phyloP scores from a whole-genome alignment of 2,113 vertebrate species.

The Daboia siamensis region DNA sequence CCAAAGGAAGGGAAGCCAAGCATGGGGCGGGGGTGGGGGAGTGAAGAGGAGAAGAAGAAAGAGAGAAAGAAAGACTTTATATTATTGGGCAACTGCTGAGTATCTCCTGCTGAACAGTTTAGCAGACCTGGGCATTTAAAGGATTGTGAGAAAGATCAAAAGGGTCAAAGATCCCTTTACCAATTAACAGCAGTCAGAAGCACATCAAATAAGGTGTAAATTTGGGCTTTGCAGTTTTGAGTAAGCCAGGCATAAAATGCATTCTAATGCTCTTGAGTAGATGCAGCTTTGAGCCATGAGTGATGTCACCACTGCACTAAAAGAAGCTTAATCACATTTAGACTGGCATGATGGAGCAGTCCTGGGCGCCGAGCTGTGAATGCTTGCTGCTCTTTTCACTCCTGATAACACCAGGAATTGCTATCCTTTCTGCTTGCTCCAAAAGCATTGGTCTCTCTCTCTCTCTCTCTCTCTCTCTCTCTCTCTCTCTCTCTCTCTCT shows the following conservation, averaged over 20 bases:
- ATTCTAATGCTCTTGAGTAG: conserved; percentile 85
- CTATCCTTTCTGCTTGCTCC: conserved; percentile 34
- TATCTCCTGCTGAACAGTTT: conserved; percentile 85
- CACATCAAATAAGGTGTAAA: conserved; percentile 89
- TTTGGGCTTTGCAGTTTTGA: conserved; percentile 87
- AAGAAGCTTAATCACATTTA: conserved; percentile 78
- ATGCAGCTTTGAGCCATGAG: conserved; percentile 76
- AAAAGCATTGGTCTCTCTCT: conserved; percentile 31
- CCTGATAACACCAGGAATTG: conserved; percentile 76
- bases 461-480: neutral
- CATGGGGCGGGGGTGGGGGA: neutral
- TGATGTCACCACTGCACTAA: conserved; percentile 79
- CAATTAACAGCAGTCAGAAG: conserved; percentile 86
- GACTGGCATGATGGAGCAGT: conserved; percentile 73
- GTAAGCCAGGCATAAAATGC: conserved; percentile 83
- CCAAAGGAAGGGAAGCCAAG: conserved; percentile 84
- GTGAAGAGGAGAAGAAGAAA: conserved; percentile 36
- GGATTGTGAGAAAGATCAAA: conserved; percentile 86
- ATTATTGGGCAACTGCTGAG: conserved; percentile 79
- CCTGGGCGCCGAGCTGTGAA: conserved; percentile 78
- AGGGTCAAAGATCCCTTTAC: conserved; percentile 86
- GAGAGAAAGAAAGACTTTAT: conserved; percentile 73
- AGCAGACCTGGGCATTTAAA: conserved; percentile 87
- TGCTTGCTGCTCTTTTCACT: conserved; percentile 82
- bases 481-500: neutral